A percentile compares a stretch with the other conserved stretches of the same genome.
These are phyloP conservation scores for Tricholauxania praeusta DNA, from an alignment of 2,888 invertebrate genomes.

Conservation along the genomic window DNA sequence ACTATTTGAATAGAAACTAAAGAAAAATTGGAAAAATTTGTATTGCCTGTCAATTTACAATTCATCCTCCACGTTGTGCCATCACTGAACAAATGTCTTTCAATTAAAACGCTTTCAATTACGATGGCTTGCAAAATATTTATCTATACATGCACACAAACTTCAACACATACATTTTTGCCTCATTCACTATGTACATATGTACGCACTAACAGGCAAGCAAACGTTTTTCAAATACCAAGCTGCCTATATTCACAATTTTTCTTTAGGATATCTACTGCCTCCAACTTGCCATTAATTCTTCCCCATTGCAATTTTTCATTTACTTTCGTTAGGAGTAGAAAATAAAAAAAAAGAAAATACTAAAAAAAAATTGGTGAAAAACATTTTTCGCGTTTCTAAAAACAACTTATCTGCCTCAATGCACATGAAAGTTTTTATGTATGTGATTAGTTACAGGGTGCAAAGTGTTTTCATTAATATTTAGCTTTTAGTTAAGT, in stretches of 20 bases:
- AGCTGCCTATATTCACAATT: slow-evolving; percentile 7
- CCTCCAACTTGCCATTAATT: slow-evolving; percentile 39
- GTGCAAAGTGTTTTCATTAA: no score
- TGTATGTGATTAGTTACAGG: background rate
- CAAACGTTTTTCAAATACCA: slow-evolving; percentile 19
- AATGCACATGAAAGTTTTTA: background rate
- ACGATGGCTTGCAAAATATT: slow-evolving; percentile 43
- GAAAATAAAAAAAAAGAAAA: slow-evolving; percentile 22
- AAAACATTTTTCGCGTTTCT: slow-evolving; percentile 60
- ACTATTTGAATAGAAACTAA: background rate
- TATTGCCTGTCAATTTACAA: slow-evolving; percentile 23
- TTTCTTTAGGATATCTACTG: background rate
- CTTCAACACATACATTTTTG: background rate
- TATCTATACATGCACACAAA: slow-evolving; percentile 30
- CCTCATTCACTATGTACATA: no score
- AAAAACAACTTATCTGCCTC: slow-evolving; percentile 59
- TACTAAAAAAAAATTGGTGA: slow-evolving; percentile 47
- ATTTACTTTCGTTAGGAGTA: background rate
- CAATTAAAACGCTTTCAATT: slow-evolving; percentile 50
- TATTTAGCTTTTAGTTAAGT: no score
- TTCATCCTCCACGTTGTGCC: background rate
- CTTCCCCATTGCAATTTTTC: slow-evolving; percentile 12
- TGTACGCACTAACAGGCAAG: background rate
- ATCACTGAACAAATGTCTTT: slow-evolving; percentile 47
- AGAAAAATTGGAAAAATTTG: background rate